Evolutionary conservation across 1,140 invertebrate species (phyloP).

Genomic region (Drosophila grimshawi): DNA sequence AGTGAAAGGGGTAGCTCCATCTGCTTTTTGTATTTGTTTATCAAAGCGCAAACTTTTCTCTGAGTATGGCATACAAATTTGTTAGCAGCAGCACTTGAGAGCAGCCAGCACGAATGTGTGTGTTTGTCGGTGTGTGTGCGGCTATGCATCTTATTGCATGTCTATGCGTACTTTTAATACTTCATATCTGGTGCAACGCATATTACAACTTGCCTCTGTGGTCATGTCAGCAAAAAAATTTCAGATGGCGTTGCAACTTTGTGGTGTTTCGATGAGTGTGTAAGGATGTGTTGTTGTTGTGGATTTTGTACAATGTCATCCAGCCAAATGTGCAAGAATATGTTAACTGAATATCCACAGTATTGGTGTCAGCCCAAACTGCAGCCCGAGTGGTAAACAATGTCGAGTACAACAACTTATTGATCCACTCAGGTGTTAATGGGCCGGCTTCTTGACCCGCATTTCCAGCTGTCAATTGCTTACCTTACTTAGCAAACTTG

Average conservation of each 20-base stretch:
- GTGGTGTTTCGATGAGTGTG: background rate
- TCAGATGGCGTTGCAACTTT: slow-evolving; percentile 18
- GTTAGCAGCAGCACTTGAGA: slow-evolving; percentile 69
- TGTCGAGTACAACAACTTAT: slow-evolving; percentile 23
- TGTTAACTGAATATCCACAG: background rate
- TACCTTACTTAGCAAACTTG: background rate
- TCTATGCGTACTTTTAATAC: slow-evolving; percentile 50
- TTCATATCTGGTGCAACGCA: slow-evolving; percentile 49
- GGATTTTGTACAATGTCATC: background rate
- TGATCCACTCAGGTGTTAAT: slow-evolving; percentile 31
- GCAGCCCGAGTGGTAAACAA: background rate
- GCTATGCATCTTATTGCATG: slow-evolving; percentile 1
- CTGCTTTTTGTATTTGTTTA: slow-evolving; percentile 75
- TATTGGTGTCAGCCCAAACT: slow-evolving; percentile 1
- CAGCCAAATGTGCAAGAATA: background rate
- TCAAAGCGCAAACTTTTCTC: slow-evolving; percentile 69
- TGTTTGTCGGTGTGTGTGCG: slow-evolving; percentile 2
- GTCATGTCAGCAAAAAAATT: slow-evolving; percentile 41
- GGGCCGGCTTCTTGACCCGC: slow-evolving; percentile 26
- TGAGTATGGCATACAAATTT: slow-evolving; percentile 56
- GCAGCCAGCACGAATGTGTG: slow-evolving; percentile 47
- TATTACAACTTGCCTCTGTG: slow-evolving; percentile 46
- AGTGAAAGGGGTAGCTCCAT: slow-evolving; percentile 20
- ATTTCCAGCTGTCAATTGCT: slow-evolving; percentile 14
- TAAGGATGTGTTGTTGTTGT: background rate